Evolutionary conservation across 2,113 vertebrate species (phyloP).

Genomic region (Podiceps cristatus): DNA sequence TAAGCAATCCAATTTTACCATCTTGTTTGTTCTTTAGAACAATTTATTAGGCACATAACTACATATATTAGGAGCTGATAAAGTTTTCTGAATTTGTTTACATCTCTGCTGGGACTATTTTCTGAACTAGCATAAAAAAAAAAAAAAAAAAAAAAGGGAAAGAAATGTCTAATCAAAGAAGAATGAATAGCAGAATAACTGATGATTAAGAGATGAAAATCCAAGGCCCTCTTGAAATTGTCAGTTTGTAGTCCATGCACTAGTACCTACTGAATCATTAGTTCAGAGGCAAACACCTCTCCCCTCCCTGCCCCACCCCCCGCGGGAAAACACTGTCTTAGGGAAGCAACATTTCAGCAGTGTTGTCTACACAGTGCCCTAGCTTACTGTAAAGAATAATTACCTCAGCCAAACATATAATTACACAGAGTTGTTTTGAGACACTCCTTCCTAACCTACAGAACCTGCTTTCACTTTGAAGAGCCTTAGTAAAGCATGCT

Average conservation of each 20-base stretch:
- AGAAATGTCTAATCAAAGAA: neutral
- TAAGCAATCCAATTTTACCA: neutral
- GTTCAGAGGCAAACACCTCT: neutral
- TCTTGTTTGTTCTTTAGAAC: neutral
- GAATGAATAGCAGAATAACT: neutral
- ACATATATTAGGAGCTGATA: neutral
- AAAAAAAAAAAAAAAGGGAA: rapidly evolving
- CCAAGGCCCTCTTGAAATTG: neutral
- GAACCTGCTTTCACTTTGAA: slow-evolving; percentile 47
- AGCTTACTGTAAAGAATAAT: slow-evolving; percentile 43
- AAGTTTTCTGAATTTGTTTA: neutral
- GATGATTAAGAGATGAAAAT: neutral
- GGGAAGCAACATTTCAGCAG: neutral
- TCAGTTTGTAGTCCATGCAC: neutral
- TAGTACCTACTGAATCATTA: neutral
- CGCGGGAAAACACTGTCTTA: neutral
- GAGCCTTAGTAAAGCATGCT: neutral
- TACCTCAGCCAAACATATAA: neutral
- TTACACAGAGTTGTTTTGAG: slow-evolving; percentile 38
- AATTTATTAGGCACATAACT: neutral
- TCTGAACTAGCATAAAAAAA: neutral
- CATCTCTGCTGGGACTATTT: neutral
- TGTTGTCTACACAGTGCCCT: neutral
- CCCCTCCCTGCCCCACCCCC: too few species aligned
- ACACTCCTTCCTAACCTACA: slow-evolving; percentile 54